Evolutionary conservation across 1,140 invertebrate genomes (phyloP).

Genomic region (Zelostemma sp.): DNA sequence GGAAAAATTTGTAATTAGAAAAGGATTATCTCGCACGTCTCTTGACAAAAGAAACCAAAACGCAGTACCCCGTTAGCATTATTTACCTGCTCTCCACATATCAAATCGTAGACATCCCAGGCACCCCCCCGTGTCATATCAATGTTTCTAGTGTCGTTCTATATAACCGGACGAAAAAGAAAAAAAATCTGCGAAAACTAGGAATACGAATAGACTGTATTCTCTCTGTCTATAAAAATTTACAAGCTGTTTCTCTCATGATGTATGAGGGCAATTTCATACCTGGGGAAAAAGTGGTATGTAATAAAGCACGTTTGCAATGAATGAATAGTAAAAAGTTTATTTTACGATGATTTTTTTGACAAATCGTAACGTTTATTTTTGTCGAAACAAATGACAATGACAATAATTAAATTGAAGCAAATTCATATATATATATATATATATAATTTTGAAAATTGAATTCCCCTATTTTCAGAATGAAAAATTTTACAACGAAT

Average conservation of each 20-base stretch:
- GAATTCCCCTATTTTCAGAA: too few species aligned
- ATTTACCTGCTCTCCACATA: constrained; percentile 66
- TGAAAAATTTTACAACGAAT: too few species aligned
- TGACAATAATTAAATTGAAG: too few species aligned
- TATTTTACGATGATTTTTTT: too few species aligned
- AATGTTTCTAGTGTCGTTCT: constrained; percentile 61
- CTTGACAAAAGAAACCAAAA: constrained; percentile 53
- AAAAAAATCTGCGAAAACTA: background rate
- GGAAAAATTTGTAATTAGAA: background rate
- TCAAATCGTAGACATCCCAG: constrained; percentile 64
- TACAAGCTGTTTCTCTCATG: constrained; percentile 5
- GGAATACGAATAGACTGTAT: constrained; percentile 18
- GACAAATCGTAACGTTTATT: too few species aligned
- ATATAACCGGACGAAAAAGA: background rate
- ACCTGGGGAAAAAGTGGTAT: background rate
- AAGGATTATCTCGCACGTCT: background rate
- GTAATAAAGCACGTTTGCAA: background rate
- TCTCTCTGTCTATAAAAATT: constrained; percentile 35
- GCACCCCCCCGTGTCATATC: constrained; percentile 64
- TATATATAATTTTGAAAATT: too few species aligned
- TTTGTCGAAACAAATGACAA: too few species aligned
- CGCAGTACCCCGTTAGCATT: constrained; percentile 57
- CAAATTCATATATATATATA: too few species aligned
- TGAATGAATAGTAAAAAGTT: too few species aligned
- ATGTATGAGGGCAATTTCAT: background rate